Conservation (phyloP, 1,140 invertebrate genomes). For the Lerema accius region DNA sequence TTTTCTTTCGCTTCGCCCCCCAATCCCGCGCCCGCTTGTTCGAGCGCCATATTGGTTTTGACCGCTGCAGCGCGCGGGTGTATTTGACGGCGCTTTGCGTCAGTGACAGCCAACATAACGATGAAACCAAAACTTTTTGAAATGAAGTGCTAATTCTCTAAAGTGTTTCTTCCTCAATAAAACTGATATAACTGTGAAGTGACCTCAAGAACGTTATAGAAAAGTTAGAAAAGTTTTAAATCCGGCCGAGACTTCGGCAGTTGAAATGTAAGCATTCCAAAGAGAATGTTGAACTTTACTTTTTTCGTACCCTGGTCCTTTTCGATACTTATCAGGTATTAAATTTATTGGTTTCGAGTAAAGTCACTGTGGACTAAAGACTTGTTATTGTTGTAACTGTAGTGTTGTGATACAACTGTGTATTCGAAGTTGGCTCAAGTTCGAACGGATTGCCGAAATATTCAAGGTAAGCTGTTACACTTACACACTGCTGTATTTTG, state of each 20-base stretch:
- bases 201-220: slow-evolving; percentile 44
- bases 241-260: slow-evolving; percentile 48
- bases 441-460: slow-evolving; percentile 69
- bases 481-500: slow-evolving; percentile 28
- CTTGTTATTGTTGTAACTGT: slow-evolving; percentile 47
- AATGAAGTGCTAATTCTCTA: slow-evolving; percentile 43
- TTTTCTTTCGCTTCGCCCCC: slow-evolving; percentile 41
- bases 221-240: slow-evolving; percentile 42
- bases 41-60: slow-evolving; percentile 67
- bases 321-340: slow-evolving; percentile 69
- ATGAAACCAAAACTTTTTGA: slow-evolving; percentile 66
- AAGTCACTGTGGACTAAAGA: slow-evolving; percentile 46
- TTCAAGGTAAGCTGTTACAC: slow-evolving; percentile 61
- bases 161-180: slow-evolving; percentile 44
- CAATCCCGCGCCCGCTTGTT: neutral
- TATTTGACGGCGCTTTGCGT: slow-evolving; percentile 48
- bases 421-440: slow-evolving; percentile 53
- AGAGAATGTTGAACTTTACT: slow-evolving; percentile 78
- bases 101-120: slow-evolving; percentile 67
- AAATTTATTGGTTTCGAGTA: slow-evolving; percentile 44
- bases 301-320: slow-evolving; percentile 70
- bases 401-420: slow-evolving; percentile 51
- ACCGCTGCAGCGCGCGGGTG: slow-evolving; percentile 49
- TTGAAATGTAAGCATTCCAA: slow-evolving; percentile 79
- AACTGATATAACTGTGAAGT: slow-evolving; percentile 43